Base-by-base conservation (phyloP, 2,797 vertebrate genomes). In the Hydrolagus colliei region DNA sequence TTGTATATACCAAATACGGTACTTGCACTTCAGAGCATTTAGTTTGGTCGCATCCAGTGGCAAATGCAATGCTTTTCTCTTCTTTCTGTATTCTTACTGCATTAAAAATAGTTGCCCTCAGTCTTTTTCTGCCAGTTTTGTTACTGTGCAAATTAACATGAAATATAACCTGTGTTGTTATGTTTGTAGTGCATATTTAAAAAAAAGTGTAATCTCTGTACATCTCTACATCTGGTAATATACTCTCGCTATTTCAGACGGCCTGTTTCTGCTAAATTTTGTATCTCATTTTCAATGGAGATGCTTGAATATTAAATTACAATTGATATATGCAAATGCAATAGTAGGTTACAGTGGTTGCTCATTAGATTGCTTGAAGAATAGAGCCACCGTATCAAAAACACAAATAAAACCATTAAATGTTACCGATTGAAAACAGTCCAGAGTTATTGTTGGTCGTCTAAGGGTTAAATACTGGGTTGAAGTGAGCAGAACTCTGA, bases 51-150 rank as follows among this genome's bases (percentile, higher is more conserved):
- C 14, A 52, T 8, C 3, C 65, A 84, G 68, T 35, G 65, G 79
- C 32, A 5, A 71, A 63, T 68, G 10, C 32, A 84, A 18, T 35
- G 52, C 18, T 68, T 71, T 84, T 41, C 65, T 84, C 27, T 68
- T 35, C 67, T 71, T 41, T 27, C 68, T 71, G 68, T 68, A 71
- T 20, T 35, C 68, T 14, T 84, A 18, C 65, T 84, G 79, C 79
- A 71, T 41, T 71, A 84, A 84, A 52, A 84, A 84, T 4, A 27
- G 16, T 52, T 82, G 78, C 65, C 61, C 78, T 67, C 78, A 41
- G 20, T 84, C 41, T 84, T 77, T 71, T 52, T 68, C 79, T 52
- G 7, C 9, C 32, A n/a, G 41, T 16, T 4, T 77, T 61, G 41
- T 61, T 10, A 79, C 10, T 79, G 52, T 62, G 27, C 52, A 13